phyloP scores from a whole-genome alignment of 2,113 vertebrate species.

The Pogona vitticeps region DNA sequence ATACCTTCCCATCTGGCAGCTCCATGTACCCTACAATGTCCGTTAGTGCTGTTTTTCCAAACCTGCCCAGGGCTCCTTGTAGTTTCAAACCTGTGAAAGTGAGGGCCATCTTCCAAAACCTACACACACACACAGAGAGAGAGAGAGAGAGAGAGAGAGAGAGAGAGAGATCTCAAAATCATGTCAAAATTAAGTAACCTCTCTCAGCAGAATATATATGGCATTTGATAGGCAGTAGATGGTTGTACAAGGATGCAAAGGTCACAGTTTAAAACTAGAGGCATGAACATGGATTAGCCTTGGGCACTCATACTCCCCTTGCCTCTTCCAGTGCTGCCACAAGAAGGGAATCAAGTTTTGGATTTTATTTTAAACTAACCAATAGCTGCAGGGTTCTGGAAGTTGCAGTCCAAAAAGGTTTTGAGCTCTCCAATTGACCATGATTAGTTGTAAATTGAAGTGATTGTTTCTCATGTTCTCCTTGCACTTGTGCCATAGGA shows the following conservation, averaged over 20 bases:
- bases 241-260: neutral
- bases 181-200: neutral
- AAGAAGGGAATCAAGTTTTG: neutral
- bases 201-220: neutral
- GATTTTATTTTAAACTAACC: neutral
- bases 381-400: neutral
- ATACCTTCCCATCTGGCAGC: constrained; percentile 92
- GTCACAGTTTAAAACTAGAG: neutral
- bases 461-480: no score
- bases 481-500: neutral
- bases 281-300: neutral
- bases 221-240: neutral
- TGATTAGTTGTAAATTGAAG: neutral
- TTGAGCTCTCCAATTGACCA: neutral
- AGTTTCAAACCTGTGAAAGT: constrained; percentile 93
- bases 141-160: no score
- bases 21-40: constrained; percentile 89
- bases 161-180: no score
- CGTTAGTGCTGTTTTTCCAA: constrained; percentile 86
- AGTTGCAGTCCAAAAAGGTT: neutral
- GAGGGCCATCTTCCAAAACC: constrained; percentile 92
- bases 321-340: neutral
- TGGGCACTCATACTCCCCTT: neutral
- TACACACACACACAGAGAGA: no score
- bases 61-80: constrained; percentile 87